Conservation (phyloP, 2,113 vertebrate genomes). For the Nematolebias whitei region DNA sequence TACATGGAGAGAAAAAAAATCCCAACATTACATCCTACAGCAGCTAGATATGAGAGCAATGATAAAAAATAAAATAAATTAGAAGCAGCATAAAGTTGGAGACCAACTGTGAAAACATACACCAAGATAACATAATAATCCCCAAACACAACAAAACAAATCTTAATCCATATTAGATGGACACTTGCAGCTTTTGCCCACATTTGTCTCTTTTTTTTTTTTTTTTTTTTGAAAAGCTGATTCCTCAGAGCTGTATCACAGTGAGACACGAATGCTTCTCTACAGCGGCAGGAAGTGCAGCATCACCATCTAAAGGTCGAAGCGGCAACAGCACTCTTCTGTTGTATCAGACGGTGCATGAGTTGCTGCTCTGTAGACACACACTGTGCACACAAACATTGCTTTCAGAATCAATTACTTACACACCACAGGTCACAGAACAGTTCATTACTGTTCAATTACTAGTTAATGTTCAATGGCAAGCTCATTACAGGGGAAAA, state of each 20-base stretch:
- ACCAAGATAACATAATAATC: conserved; percentile 35
- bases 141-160: conserved; percentile 40
- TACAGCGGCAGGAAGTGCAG: conserved; percentile 48
- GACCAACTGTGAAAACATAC: conserved; percentile 10
- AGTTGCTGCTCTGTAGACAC: conserved; percentile 50
- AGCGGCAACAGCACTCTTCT: conserved; percentile 25
- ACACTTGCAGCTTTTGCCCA: conserved; percentile 42
- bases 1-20: neutral
- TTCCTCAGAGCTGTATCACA: conserved; percentile 11
- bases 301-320: conserved; percentile 70
- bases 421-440: conserved; percentile 71
- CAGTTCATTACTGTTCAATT: conserved; percentile 76
- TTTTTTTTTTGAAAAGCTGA: conserved; percentile 20
- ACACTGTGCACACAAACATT: conserved; percentile 59
- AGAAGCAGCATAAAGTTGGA: conserved; percentile 13
- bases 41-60: conserved; percentile 5
- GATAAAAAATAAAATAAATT: neutral
- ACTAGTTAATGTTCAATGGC: conserved; percentile 67
- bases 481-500: conserved; percentile 62
- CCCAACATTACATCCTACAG: neutral
- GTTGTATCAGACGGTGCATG: conserved; percentile 33
- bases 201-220: conserved; percentile 23
- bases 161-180: conserved; percentile 24
- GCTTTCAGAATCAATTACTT: conserved; percentile 76
- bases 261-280: neutral